These are phyloP conservation scores for Melanerpes formicivorus DNA, from an alignment of 2,113 vertebrate species.

Conservation along the genomic window DNA sequence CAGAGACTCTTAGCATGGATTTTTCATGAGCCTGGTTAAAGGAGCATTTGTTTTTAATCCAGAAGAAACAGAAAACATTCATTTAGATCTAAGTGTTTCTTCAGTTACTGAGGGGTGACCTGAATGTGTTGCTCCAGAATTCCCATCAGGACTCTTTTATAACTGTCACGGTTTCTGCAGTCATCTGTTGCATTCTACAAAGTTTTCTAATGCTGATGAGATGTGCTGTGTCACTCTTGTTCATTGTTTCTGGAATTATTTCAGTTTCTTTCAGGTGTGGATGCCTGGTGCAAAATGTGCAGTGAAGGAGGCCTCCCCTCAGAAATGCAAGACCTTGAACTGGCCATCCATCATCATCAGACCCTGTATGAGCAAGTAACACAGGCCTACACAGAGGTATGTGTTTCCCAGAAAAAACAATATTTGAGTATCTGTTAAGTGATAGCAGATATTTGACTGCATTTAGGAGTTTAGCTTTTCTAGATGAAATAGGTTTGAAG, in stretches of 20 bases:
- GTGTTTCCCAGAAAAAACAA: background rate
- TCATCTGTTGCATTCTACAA: background rate
- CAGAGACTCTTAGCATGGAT: background rate
- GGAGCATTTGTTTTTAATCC: background rate
- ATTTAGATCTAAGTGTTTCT: background rate
- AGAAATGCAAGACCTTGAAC: conserved; percentile 95
- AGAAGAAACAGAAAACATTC: background rate
- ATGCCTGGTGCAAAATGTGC: conserved; percentile 97
- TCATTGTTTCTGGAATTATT: conserved; percentile 48
- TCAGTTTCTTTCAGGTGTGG: conserved; percentile 95
- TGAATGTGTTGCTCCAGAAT: background rate
- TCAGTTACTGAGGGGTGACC: background rate
- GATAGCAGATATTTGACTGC: background rate
- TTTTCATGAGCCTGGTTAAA: background rate
- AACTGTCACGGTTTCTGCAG: background rate
- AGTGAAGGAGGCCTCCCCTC: conserved; percentile 93
- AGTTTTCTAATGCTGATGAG: background rate
- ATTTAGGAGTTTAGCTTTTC: background rate
- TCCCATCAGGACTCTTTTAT: background rate
- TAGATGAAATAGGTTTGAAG: background rate
- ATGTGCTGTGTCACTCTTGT: background rate
- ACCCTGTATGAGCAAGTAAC: conserved; percentile 97
- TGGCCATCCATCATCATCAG: conserved; percentile 97
- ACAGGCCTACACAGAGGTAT: conserved; percentile 97
- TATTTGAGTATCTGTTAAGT: background rate